A percentile compares a stretch with the other conserved stretches of the same genome.
These are phyloP conservation scores for Etheostoma nigrum DNA, from an alignment of 2,797 vertebrate species.

Conservation along the genomic window DNA sequence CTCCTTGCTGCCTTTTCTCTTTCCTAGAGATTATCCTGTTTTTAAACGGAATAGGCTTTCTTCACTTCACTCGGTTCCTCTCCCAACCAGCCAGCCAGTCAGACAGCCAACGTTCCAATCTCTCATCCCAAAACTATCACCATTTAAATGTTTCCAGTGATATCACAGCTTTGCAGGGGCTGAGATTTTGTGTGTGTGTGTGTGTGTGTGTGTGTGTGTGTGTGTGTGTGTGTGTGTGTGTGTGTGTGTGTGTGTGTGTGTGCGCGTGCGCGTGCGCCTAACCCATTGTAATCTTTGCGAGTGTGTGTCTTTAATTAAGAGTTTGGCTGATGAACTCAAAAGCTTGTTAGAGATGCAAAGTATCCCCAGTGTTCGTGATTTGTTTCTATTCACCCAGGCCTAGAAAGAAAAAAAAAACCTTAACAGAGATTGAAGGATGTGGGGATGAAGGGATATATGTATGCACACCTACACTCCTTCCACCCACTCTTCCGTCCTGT, in stretches of 20 bases:
- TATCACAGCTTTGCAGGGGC: conserved; percentile 65
- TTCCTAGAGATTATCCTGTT: conserved; percentile 81
- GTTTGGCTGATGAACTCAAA: conserved; percentile 76
- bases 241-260: conserved; percentile 15
- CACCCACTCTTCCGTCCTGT: conserved; percentile 68
- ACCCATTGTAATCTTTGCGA: conserved; percentile 17
- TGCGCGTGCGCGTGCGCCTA: not conserved
- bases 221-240: not conserved
- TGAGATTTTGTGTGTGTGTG: conserved; percentile 25
- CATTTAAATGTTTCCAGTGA: conserved; percentile 78
- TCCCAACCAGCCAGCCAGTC: conserved; percentile 58
- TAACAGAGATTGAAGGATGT: conserved; percentile 43
- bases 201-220: conserved; percentile 8
- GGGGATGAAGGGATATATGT: conserved; percentile 61
- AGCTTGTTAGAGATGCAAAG: conserved; percentile 76
- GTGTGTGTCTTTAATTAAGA: conserved; percentile 66
- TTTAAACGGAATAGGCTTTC: conserved; percentile 71
- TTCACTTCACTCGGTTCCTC: conserved; percentile 64
- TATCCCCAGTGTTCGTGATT: conserved; percentile 64
- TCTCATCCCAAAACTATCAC: conserved; percentile 72
- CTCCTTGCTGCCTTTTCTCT: conserved; percentile 81
- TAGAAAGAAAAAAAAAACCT: conserved; percentile 39
- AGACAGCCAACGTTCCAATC: conserved; percentile 60
- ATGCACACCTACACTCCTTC: conserved; percentile 72
- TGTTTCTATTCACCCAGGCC: conserved; percentile 48